A percentile compares a stretch with the other conserved stretches of the same genome.
Evolutionary conservation across 2,797 vertebrate species (phyloP).

Genomic region (Neomorphus geoffroyi): DNA sequence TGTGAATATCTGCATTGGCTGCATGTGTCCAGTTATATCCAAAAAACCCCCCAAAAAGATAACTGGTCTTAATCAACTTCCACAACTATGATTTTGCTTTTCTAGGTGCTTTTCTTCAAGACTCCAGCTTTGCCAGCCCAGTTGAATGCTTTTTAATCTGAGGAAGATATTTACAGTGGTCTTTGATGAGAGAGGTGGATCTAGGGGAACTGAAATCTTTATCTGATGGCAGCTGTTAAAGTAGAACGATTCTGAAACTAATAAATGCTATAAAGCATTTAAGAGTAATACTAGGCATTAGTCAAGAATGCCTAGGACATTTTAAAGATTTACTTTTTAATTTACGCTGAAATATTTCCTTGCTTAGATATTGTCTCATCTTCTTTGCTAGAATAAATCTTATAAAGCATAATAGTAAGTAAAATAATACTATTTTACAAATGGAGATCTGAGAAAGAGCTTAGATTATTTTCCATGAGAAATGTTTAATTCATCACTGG

Average conservation of each 20-base stretch:
- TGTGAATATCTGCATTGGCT: not conserved
- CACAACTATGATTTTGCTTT: too few relatives aligned
- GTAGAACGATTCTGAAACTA: not conserved
- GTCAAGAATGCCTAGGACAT: not conserved
- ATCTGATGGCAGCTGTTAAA: not conserved
- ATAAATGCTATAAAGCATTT: not conserved
- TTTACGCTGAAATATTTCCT: not conserved
- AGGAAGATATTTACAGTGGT: not conserved
- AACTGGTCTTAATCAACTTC: fast-evolving
- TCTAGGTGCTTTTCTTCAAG: not conserved
- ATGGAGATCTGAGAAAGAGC: not conserved
- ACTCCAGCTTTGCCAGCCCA: not conserved
- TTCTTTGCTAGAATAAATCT: not conserved
- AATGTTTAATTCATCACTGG: not conserved
- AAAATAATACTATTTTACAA: not conserved
- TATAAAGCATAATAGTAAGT: not conserved
- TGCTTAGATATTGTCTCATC: not conserved
- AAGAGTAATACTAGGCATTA: not conserved
- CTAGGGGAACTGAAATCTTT: not conserved
- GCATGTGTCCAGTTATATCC: fast-evolving
- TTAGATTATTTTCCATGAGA: not conserved
- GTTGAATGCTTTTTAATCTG: not conserved
- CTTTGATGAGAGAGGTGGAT: not conserved
- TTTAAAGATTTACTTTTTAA: not conserved
- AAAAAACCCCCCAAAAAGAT: not conserved